Base-by-base conservation (phyloP, 2,888 invertebrate genomes). In the Ditula angustiorana region DNA sequence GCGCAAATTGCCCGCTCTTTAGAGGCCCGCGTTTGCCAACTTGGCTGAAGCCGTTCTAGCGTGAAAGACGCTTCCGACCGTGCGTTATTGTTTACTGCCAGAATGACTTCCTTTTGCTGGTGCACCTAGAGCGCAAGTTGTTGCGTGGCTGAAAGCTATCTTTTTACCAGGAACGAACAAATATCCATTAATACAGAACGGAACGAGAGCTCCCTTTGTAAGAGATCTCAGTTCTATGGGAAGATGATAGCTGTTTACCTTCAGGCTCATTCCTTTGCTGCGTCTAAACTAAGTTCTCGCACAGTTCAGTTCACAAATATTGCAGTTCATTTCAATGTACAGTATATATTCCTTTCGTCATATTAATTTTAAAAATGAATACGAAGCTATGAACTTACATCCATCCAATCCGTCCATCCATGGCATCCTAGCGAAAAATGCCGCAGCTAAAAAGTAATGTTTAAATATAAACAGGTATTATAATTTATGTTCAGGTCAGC, bases 1-100 rank as follows among this genome's bases (percentile, higher is more conserved):
- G 78, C 77, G 81, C 80, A 90, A 90, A 92, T 91, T 90, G 87
- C 91, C 89, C 82, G 81, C 85, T 86, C 84, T 90, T 83, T 83
- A 83, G 71, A 83, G 73, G 75, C 77, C 79, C 70, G 74, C 81
- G 86, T 86, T 90, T 88, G 85, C 87, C 82, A 86, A 86, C 84
- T 85, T 78, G 70, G 74, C 80, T 81, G 76, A 72, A 80, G 73
- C 79, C 80, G 82, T 76, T 82, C 79, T 85, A 76, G 79, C 85
- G 79, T 88, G 84, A 88, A 91, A 90, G 87, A 83, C 76, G 79
- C 79, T 88, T 87, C 87, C 88, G 84, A 85, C 82, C 84, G 82
- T 84, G 76, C 83, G 79, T 86, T 89, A 88, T 89, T 92, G 92
- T 92, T 91, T 90, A 85, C 84, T 78, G 70, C 74, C 78, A 84